Evolutionary conservation across 1,140 invertebrate species (phyloP).

Genomic region (Maconellicoccus hirsutus): DNA sequence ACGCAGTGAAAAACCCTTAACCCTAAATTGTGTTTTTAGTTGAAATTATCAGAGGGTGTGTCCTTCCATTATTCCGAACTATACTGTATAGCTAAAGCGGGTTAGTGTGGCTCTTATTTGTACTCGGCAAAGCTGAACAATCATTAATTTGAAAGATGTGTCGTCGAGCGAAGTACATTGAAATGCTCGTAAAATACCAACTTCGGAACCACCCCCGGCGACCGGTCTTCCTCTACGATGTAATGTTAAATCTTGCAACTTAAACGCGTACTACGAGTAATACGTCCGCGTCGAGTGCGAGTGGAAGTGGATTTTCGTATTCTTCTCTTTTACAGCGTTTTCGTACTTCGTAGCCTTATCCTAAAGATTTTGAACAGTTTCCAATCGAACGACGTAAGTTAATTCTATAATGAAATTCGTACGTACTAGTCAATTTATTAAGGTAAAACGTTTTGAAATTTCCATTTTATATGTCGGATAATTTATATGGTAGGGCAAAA

Average conservation of each 20-base stretch:
- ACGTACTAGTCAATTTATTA: neutral
- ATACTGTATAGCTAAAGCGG: neutral
- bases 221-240: neutral
- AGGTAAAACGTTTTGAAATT: too few species aligned
- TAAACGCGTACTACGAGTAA: too few species aligned
- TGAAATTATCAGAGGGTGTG: constrained; percentile 18
- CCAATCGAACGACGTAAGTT: neutral
- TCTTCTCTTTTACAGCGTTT: neutral
- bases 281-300: too few species aligned
- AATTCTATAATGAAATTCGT: neutral
- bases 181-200: constrained; percentile 17
- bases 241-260: neutral
- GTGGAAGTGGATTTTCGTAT: neutral
- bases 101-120: constrained; percentile 14
- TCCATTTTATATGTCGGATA: too few species aligned
- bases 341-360: neutral
- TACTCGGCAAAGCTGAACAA: constrained; percentile 11
- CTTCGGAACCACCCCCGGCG: neutral
- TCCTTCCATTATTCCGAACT: constrained; percentile 6
- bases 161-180: constrained; percentile 16
- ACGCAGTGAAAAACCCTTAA: neutral
- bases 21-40: constrained; percentile 12
- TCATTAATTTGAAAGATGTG: constrained; percentile 22
- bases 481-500: too few species aligned
- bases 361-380: neutral